Conservation (phyloP, 1,140 invertebrate genomes). For the Pseudobourletiella spinata region DNA sequence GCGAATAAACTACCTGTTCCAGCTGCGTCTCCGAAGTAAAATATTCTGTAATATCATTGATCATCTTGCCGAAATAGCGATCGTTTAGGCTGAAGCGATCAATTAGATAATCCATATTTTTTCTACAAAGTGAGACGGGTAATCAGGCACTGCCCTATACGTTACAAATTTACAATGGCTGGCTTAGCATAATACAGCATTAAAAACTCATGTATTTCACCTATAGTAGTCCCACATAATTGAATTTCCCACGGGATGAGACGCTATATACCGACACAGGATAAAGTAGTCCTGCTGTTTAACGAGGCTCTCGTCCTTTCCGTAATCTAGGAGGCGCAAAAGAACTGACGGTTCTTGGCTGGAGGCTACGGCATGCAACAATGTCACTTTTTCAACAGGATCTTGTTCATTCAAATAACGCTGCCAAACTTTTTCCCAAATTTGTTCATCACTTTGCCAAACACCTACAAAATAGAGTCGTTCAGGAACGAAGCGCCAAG, state of each 20-base stretch:
- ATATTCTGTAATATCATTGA: conserved; percentile 55
- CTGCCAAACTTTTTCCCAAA: conserved; percentile 67
- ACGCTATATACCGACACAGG: conserved; percentile 47
- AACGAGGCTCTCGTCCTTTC: conserved; percentile 64
- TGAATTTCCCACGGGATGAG: conserved; percentile 60
- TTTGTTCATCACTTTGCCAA: conserved; percentile 40
- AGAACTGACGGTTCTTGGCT: conserved; percentile 54
- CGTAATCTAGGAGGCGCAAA: conserved; percentile 55
- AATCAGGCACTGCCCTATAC: too few relatives aligned
- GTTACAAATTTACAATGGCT: too few relatives aligned
- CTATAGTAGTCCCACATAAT: conserved; percentile 58
- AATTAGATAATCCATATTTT: conserved; percentile 61
- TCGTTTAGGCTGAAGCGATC: conserved; percentile 72
- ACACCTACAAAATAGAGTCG: conserved; percentile 30
- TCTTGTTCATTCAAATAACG: conserved; percentile 63
- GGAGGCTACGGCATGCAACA: conserved; percentile 59
- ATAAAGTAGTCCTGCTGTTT: conserved; percentile 73
- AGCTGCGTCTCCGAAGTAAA: conserved; percentile 61
- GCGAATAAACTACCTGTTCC: conserved; percentile 64
- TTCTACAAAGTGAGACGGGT: too few relatives aligned
- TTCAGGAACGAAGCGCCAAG: too few relatives aligned
- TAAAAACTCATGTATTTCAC: too few relatives aligned
- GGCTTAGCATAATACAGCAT: too few relatives aligned
- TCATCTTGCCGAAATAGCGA: conserved; percentile 62
- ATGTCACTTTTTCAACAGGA: conserved; percentile 61